These are phyloP conservation scores for Oreonectes daqikongensis DNA, from an alignment of 2,797 vertebrate species.

Conservation along the genomic window DNA sequence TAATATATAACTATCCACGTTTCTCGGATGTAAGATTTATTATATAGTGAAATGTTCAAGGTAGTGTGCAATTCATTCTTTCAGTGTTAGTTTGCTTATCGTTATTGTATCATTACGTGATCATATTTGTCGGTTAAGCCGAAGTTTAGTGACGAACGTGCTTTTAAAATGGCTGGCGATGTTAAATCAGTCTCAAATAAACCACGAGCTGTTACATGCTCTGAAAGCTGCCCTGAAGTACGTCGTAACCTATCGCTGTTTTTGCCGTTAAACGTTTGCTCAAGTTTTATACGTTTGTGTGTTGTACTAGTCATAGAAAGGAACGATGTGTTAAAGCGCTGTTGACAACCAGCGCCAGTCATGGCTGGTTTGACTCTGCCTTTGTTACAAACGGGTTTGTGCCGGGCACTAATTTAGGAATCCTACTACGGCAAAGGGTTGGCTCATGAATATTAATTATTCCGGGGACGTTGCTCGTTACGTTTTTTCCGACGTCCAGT, in stretches of 20 bases:
- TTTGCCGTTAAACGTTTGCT: neutral
- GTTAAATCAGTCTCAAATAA: neutral
- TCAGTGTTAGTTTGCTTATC: neutral
- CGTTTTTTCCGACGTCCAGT: too few relatives aligned
- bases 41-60: neutral
- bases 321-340: constrained; percentile 17
- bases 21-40: neutral
- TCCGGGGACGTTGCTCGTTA: neutral
- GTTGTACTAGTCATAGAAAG: neutral
- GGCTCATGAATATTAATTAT: constrained; percentile 11
- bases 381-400: constrained; percentile 49
- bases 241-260: neutral
- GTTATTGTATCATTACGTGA: neutral
- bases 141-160: constrained; percentile 37
- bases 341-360: constrained; percentile 37
- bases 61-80: neutral
- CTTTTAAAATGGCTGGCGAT: constrained; percentile 49
- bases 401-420: constrained; percentile 11
- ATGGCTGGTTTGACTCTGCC: constrained; percentile 50
- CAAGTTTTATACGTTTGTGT: neutral
- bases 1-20: neutral
- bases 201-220: neutral
- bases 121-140: constrained; percentile 4
- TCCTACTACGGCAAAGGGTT: neutral
- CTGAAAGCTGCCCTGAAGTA: neutral